Base-by-base conservation (phyloP, 1,140 invertebrate genomes). In the Bombus fervidus region DNA sequence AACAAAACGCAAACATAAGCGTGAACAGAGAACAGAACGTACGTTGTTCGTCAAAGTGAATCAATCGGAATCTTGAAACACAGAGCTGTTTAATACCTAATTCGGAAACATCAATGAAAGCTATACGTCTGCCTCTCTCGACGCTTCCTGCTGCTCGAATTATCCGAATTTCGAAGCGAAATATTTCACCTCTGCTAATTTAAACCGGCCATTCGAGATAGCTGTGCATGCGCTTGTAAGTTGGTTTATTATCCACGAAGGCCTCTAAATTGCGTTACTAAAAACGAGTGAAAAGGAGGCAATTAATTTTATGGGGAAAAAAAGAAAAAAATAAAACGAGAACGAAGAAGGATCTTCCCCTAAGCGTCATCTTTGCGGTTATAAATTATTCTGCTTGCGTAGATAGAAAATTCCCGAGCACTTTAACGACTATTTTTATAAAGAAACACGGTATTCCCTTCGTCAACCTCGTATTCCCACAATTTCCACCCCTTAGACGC, bases 31-130 rank as follows among this genome's bases (percentile, higher is more conserved):
- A 34, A 15, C n/a, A n/a, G 12, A 57, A 53, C 62, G 41, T 68
- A 57, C 39, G 81, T 68, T 53, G 25, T 43, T 34, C 28, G 12
- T 34, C 28, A 28, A 53, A 53, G 39, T 9, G 73, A 83, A 69
- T 43, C 57, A 59, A 68, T 76, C 22, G 25, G n/a, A 31, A 37
- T 39, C 10, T 64, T 66, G 15, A 31, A 75, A 53, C 31, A 15
- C n/a, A 66, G 3, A 76, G n/a, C 25, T 53, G 41, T 83, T 83
- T 68, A 37, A 76, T n/a, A 41, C n/a, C 12, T 18, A 43, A 83
- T n/a, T 39, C 59, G 43, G 43, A 68, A 57, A 41, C 43, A 37
- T 76, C 53, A 1, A 74, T 18, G 71, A 18, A 18, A 53, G 13
- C 15, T 28, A 37, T 9, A 3, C 28, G 12, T 59, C 31, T 18